These are phyloP conservation scores for Amorpha juglandis DNA, from an alignment of 2,888 invertebrate genomes.

Conservation along the genomic window DNA sequence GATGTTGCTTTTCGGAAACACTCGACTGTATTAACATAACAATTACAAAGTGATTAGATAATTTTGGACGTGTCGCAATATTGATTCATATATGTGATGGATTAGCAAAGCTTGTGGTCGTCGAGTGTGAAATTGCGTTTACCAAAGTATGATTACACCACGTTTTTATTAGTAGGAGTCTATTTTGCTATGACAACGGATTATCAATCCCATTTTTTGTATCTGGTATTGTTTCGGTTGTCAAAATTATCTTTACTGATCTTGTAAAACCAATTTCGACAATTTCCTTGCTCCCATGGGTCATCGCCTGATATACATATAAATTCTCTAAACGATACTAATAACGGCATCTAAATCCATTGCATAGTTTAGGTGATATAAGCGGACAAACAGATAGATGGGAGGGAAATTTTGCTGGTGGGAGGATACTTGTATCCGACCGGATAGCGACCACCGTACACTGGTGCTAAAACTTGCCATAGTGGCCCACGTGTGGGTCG, in stretches of 20 bases:
- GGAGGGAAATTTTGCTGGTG: too few species aligned
- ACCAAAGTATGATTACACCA: background rate
- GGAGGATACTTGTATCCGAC: too few species aligned
- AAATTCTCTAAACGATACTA: too few species aligned
- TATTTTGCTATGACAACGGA: background rate
- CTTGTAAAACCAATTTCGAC: background rate
- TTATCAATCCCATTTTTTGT: background rate
- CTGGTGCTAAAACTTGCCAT: too few species aligned
- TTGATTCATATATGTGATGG: background rate
- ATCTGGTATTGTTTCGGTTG: background rate
- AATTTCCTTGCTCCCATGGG: too few species aligned
- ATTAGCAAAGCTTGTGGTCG: background rate
- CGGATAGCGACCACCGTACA: too few species aligned
- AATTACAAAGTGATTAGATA: constrained; percentile 76
- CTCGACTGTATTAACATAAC: constrained; percentile 78
- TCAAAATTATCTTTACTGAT: background rate
- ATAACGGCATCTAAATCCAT: too few species aligned
- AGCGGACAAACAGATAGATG: too few species aligned
- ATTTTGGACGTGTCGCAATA: constrained; percentile 41
- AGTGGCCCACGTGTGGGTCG: too few species aligned
- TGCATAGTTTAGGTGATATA: too few species aligned
- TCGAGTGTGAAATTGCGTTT: constrained; percentile 30
- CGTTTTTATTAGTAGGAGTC: background rate
- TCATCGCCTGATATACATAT: too few species aligned
- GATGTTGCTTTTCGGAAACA: constrained; percentile 78